These are phyloP conservation scores for Fragum fragum DNA, from an alignment of 2,888 invertebrate species.

Conservation along the genomic window DNA sequence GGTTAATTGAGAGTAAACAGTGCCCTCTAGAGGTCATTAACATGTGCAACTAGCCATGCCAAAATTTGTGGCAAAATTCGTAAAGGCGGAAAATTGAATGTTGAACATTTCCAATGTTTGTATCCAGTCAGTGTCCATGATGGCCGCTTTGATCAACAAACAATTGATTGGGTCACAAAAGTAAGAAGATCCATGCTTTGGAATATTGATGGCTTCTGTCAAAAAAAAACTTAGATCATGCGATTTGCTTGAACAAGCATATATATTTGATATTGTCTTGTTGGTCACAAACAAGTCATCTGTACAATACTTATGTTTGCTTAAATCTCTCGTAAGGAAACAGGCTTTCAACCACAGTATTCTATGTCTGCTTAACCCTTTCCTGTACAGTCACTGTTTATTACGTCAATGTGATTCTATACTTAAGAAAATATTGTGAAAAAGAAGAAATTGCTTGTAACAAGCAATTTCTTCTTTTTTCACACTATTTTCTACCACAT, in stretches of 20 bases:
- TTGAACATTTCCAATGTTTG: constrained; percentile 28
- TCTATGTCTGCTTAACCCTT: too few relatives aligned
- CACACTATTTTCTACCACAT: too few relatives aligned
- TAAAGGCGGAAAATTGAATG: constrained; percentile 34
- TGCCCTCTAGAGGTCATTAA: constrained; percentile 17
- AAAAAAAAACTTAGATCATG: constrained; percentile 6
- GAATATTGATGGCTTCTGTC: constrained; percentile 23
- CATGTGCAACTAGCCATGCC: constrained; percentile 29
- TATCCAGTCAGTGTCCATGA: constrained; percentile 8
- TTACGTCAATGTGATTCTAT: too few relatives aligned
- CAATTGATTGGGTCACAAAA: not conserved
- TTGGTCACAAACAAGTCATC: too few relatives aligned
- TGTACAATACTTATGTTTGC: too few relatives aligned
- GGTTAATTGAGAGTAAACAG: constrained; percentile 24
- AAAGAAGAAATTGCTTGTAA: too few relatives aligned
- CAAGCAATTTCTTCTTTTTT: too few relatives aligned
- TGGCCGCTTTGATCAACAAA: constrained; percentile 25
- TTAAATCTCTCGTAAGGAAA: too few relatives aligned
- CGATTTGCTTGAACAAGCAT: not conserved
- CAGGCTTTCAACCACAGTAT: too few relatives aligned
- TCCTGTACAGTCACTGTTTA: too few relatives aligned
- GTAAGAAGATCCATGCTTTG: not conserved
- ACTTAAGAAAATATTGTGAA: too few relatives aligned
- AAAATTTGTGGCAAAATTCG: constrained; percentile 20
- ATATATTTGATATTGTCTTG: not conserved